A percentile compares a stretch with the other conserved stretches of the same genome.
Conservation (phyloP, 2,113 vertebrate species). For the Lanius ludovicianus region DNA sequence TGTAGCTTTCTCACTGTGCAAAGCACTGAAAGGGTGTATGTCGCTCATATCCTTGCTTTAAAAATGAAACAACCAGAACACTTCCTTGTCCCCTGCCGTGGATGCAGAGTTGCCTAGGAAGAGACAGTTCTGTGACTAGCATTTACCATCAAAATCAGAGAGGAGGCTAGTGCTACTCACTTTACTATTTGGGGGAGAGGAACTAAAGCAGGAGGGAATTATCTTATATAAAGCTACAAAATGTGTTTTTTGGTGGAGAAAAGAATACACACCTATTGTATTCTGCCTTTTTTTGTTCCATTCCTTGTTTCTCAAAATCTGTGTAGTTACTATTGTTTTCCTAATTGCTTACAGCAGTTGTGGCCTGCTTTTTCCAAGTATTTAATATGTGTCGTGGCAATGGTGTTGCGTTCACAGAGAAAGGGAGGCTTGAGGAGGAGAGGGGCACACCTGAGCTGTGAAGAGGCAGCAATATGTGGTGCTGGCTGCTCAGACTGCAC, state of each 20-base stretch:
- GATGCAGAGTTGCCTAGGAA: neutral
- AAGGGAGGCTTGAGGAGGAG: neutral
- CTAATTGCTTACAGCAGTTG: neutral
- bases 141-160: neutral
- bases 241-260: neutral
- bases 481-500: neutral
- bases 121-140: neutral
- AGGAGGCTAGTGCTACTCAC: neutral
- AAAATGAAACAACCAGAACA: neutral
- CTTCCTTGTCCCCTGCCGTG: neutral
- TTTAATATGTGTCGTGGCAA: neutral
- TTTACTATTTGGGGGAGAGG: neutral
- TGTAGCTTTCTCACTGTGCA: neutral
- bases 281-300: neutral
- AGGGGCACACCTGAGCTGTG: neutral
- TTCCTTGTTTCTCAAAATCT: neutral
- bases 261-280: neutral
- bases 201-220: neutral
- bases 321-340: neutral
- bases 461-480: neutral
- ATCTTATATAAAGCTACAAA: neutral
- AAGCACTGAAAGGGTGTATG: neutral
- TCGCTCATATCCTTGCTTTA: neutral
- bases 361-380: neutral
- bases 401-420: neutral